Conservation (phyloP, 2,113 vertebrate genomes). For the Procavia capensis region DNA sequence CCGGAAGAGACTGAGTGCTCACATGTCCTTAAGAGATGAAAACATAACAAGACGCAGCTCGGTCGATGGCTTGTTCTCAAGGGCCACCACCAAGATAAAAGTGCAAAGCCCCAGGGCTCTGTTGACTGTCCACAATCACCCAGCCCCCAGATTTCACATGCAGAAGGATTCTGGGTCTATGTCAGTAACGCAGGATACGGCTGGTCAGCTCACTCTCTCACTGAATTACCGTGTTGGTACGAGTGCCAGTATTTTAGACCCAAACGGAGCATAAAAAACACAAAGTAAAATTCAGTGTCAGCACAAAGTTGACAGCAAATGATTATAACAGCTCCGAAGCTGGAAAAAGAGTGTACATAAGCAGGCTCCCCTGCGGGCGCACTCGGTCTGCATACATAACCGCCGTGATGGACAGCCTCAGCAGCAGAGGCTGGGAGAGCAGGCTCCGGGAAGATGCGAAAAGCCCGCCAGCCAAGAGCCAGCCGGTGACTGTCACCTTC, state of each 20-base stretch:
- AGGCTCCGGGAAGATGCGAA: slow-evolving; percentile 89
- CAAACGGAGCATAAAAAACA: slow-evolving; percentile 90
- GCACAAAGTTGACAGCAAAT: slow-evolving; percentile 94
- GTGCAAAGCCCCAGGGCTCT: slow-evolving; percentile 83
- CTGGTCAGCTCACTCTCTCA: slow-evolving; percentile 89
- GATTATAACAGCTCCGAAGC: slow-evolving; percentile 93
- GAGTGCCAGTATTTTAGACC: slow-evolving; percentile 89
- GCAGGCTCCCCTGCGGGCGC: slow-evolving; percentile 91
- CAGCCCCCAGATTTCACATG: slow-evolving; percentile 87
- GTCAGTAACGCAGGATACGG: slow-evolving; percentile 83
- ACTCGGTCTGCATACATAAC: slow-evolving; percentile 92
- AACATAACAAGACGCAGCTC: slow-evolving; percentile 80
- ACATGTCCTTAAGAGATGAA: slow-evolving; percentile 82
- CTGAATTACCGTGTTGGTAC: slow-evolving; percentile 88
- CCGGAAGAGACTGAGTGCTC: slow-evolving; percentile 79
- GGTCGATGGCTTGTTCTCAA: slow-evolving; percentile 78
- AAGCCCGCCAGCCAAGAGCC: slow-evolving; percentile 86
- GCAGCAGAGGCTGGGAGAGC: slow-evolving; percentile 82
- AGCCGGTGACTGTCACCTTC: slow-evolving; percentile 91
- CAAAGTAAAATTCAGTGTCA: slow-evolving; percentile 93
- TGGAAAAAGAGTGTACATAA: slow-evolving; percentile 95
- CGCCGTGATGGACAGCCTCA: slow-evolving; percentile 92
- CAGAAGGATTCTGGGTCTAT: slow-evolving; percentile 83
- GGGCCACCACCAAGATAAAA: slow-evolving; percentile 84
- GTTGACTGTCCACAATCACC: slow-evolving; percentile 87